phyloP scores from a whole-genome alignment of 2,888 invertebrate genomes.

The Adelognathus sp. region DNA sequence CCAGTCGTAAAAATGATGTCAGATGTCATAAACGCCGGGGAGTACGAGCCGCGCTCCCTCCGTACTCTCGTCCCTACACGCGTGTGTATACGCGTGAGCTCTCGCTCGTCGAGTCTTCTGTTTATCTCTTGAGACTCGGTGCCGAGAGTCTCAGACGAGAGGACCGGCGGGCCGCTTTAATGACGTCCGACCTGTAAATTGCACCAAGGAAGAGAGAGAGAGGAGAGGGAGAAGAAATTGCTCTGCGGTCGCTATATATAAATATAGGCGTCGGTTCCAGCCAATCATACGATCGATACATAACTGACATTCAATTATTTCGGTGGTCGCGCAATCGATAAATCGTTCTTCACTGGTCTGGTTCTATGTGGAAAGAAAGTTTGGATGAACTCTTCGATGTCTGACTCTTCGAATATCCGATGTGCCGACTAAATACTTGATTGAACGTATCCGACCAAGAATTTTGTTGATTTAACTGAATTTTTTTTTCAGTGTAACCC shows the following conservation, averaged over 20 bases:
- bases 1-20: slow-evolving; percentile 63
- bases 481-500: no score
- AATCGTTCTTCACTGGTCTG: slow-evolving; percentile 5
- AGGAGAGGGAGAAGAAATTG: slow-evolving; percentile 8
- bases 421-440: no score
- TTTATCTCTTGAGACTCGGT: slow-evolving; percentile 51
- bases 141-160: slow-evolving; percentile 31
- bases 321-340: slow-evolving; percentile 15
- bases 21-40: slow-evolving; percentile 60
- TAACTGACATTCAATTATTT: slow-evolving; percentile 36
- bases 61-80: neutral
- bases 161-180: slow-evolving; percentile 52
- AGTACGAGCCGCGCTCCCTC: neutral
- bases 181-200: slow-evolving; percentile 60
- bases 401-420: no score
- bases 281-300: slow-evolving; percentile 21
- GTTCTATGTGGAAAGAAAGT: neutral
- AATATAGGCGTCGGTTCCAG: neutral
- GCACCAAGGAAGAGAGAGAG: slow-evolving; percentile 15
- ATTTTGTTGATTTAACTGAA: no score
- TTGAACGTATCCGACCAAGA: no score
- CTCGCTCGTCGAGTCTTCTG: slow-evolving; percentile 43
- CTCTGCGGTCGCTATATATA: slow-evolving; percentile 12
- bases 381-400: neutral
- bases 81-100: slow-evolving; percentile 3